Percentiles rank a stretch among this genome's conserved stretches.
These are phyloP conservation scores for Phaonia tiefii DNA, from an alignment of 2,888 invertebrate species.

Conservation along the genomic window DNA sequence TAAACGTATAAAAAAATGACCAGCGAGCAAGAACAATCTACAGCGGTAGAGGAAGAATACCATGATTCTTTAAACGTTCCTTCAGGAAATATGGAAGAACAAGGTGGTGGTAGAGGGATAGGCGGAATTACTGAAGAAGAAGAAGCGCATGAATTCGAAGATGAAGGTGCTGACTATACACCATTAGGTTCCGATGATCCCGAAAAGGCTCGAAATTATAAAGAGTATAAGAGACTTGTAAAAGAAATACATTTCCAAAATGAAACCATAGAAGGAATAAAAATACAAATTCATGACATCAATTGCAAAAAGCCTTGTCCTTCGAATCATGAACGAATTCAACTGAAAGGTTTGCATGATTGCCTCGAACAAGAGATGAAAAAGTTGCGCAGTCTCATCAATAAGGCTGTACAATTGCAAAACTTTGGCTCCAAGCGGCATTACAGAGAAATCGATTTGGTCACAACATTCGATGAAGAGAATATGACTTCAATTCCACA, in stretches of 20 bases:
- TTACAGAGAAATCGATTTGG: conserved; percentile 74
- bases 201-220: conserved; percentile 73
- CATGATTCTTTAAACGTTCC: conserved; percentile 67
- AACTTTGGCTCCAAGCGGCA: conserved; percentile 75
- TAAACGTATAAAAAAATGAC: conserved; percentile 47
- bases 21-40: conserved; percentile 45
- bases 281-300: conserved; percentile 73
- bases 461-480: conserved; percentile 78
- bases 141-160: conserved; percentile 28
- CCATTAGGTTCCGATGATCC: conserved; percentile 74
- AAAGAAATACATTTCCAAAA: conserved; percentile 78
- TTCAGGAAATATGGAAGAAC: conserved; percentile 67
- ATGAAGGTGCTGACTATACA: conserved; percentile 67
- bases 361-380: conserved; percentile 77
- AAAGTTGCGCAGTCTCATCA: conserved; percentile 75
- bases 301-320: conserved; percentile 73
- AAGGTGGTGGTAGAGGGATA: conserved; percentile 63
- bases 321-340: conserved; percentile 73
- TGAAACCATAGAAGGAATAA: conserved; percentile 74
- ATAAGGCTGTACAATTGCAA: conserved; percentile 75
- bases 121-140: conserved; percentile 21
- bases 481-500: conserved; percentile 70
- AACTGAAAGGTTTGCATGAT: conserved; percentile 74
- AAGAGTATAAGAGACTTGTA: conserved; percentile 75
- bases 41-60: too few relatives aligned